Conservation (phyloP, 2,797 vertebrate genomes). For the Enteromius thamalakanensis region DNA sequence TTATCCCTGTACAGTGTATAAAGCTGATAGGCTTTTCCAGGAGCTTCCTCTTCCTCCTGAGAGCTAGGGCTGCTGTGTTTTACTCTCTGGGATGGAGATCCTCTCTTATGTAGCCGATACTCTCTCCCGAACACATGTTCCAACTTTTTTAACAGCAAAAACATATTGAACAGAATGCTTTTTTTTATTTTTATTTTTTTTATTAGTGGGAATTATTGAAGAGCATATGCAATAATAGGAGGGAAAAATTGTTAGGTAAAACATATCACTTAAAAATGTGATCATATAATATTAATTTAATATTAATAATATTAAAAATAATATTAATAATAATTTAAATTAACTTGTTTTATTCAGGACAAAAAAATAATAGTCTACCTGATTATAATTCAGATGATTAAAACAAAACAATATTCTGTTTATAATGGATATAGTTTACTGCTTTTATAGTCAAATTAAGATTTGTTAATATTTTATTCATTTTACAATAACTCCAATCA, state of each 20-base stretch:
- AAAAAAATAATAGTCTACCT: too few relatives aligned
- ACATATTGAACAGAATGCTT: background rate
- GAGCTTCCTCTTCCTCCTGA: slow-evolving; percentile 46
- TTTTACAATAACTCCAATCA: background rate
- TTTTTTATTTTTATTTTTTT: too few relatives aligned
- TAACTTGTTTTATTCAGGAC: background rate
- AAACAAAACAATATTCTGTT: background rate
- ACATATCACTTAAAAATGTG: background rate
- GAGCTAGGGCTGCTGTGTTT: slow-evolving; percentile 71
- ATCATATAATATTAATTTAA: too few relatives aligned
- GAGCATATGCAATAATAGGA: too few relatives aligned
- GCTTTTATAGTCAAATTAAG: background rate
- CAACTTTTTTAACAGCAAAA: background rate
- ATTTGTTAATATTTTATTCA: background rate
- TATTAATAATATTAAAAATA: too few relatives aligned
- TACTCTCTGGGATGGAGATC: slow-evolving; percentile 60
- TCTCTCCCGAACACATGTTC: slow-evolving; percentile 38
- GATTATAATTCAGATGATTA: background rate
- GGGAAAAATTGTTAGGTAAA: background rate
- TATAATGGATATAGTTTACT: background rate
- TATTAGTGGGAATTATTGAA: background rate
- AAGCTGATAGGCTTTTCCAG: slow-evolving; percentile 83
- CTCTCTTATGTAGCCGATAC: slow-evolving; percentile 38
- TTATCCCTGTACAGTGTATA: slow-evolving; percentile 87
- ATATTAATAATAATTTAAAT: too few relatives aligned